Conservation (phyloP, 2,888 invertebrate species). For the Parnassius apollo region DNA sequence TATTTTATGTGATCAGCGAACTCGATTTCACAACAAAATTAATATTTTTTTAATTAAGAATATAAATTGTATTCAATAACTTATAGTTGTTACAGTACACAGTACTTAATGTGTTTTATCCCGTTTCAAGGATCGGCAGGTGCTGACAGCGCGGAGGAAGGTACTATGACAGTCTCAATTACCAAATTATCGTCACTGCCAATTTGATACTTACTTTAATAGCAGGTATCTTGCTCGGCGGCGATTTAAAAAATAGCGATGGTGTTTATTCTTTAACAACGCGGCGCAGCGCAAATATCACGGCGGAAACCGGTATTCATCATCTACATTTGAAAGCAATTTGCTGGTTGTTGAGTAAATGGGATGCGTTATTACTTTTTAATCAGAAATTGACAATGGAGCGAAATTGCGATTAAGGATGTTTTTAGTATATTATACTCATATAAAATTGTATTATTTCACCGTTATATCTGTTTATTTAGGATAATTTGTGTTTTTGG, state of each 20-base stretch:
- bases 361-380: constrained; percentile 10
- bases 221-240: constrained; percentile 55
- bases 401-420: too few species aligned
- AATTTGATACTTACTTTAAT: constrained; percentile 64
- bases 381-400: constrained; percentile 2
- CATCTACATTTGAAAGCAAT: constrained; percentile 39
- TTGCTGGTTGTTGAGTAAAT: constrained; percentile 15
- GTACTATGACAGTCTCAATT: constrained; percentile 63
- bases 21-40: too few species aligned
- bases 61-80: neutral
- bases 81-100: constrained; percentile 17
- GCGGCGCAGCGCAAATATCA: constrained; percentile 65
- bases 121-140: constrained; percentile 38
- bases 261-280: constrained; percentile 48
- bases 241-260: constrained; percentile 61
- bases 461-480: too few species aligned
- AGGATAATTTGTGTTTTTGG: too few species aligned
- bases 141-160: constrained; percentile 39
- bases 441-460: too few species aligned
- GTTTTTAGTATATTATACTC: too few species aligned
- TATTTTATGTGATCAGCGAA: too few species aligned
- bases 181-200: constrained; percentile 68
- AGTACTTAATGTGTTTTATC: constrained; percentile 17
- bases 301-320: constrained; percentile 56
- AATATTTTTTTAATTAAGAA: too few species aligned